phyloP scores from a whole-genome alignment of 2,797 vertebrate species.

The Gymnoscopelus braueri region DNA sequence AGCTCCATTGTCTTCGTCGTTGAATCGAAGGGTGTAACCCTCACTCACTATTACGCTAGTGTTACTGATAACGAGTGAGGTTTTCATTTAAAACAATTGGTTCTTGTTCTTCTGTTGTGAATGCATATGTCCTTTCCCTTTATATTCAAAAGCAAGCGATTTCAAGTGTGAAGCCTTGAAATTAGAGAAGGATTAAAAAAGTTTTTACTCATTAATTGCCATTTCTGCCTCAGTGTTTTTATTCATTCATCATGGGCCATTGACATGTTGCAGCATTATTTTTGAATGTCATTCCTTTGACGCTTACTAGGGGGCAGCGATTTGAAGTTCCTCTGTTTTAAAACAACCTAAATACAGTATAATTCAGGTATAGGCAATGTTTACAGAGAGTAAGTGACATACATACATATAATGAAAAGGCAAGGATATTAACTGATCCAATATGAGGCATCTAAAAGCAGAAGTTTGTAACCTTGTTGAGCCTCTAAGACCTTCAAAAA shows the following conservation, averaged over 20 bases:
- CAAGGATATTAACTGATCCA: no score
- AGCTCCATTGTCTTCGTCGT: constrained; percentile 1
- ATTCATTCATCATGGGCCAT: background rate
- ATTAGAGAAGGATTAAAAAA: constrained; percentile 59
- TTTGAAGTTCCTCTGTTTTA: no score
- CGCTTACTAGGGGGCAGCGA: no score
- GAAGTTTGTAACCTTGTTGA: no score
- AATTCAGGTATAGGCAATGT: no score
- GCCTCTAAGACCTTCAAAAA: no score
- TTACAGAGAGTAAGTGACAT: no score
- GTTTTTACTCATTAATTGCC: constrained; percentile 59
- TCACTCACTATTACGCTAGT: constrained; percentile 44
- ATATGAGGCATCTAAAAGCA: no score
- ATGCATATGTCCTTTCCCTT: constrained; percentile 51
- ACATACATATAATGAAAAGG: no score
- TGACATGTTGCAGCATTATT: no score
- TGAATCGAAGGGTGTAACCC: constrained; percentile 28
- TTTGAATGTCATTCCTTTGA: no score
- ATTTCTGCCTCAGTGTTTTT: constrained; percentile 39
- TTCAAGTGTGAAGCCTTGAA: constrained; percentile 73
- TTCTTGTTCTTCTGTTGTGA: constrained; percentile 66
- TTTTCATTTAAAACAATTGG: constrained; percentile 40
- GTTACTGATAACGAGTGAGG: constrained; percentile 57
- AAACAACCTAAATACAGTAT: no score
- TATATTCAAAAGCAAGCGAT: constrained; percentile 43